Evolutionary conservation across 1,140 invertebrate genomes (phyloP).

Genomic region (Megalopta genalis): DNA sequence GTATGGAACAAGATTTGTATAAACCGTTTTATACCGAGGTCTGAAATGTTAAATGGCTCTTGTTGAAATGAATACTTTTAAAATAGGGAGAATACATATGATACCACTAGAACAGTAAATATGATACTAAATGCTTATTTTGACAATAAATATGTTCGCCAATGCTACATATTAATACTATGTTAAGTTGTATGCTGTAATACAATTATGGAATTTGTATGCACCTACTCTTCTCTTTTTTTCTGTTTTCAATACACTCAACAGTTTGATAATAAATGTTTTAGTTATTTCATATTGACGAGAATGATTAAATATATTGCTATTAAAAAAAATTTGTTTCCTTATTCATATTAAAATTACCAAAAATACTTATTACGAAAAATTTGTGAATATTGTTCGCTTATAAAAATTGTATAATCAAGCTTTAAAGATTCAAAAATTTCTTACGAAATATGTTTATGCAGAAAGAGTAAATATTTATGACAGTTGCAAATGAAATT

Average conservation of each 20-base stretch:
- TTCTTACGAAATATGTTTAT: not conserved
- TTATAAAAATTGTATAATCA: conserved; percentile 22
- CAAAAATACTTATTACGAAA: conserved; percentile 23
- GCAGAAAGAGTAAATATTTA: not conserved
- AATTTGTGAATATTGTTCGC: not conserved
- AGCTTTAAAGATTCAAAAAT: conserved; percentile 34
- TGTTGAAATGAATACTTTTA: conserved; percentile 45
- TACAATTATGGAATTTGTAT: conserved; percentile 8
- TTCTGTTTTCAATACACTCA: not conserved
- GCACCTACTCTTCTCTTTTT: not conserved
- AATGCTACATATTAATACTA: conserved; percentile 9
- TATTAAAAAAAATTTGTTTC: conserved; percentile 24
- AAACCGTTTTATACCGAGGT: conserved; percentile 49
- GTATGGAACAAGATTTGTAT: not conserved
- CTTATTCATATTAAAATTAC: conserved; percentile 25
- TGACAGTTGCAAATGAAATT: not conserved
- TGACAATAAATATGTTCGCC: conserved; percentile 30
- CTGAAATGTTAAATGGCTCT: conserved; percentile 46
- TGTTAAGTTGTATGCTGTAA: not conserved
- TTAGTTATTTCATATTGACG: conserved; percentile 25
- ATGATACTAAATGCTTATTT: conserved; percentile 28
- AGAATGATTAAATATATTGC: conserved; percentile 31
- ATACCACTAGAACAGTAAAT: conserved; percentile 4
- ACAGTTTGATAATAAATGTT: conserved; percentile 12
- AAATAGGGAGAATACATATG: conserved; percentile 20